Evolutionary conservation across 2,113 vertebrate genomes (phyloP).

Genomic region (Crotalus viridis): DNA sequence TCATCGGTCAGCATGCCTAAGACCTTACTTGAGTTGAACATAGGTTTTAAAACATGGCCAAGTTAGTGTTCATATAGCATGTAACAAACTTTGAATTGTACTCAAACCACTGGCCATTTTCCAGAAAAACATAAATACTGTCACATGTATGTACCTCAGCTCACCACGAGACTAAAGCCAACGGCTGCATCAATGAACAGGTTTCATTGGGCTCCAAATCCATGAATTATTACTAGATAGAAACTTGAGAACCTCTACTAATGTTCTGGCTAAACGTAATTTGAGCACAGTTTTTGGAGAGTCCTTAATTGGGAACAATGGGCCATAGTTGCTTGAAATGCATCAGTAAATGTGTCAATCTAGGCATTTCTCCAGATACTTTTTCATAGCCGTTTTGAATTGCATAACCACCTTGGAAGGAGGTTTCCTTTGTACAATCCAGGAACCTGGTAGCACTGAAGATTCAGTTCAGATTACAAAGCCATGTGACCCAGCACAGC

Average conservation of each 20-base stretch:
- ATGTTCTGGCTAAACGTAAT: background rate
- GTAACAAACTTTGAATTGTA: background rate
- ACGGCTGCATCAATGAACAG: background rate
- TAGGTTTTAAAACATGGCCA: background rate
- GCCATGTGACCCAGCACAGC: background rate
- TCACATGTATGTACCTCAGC: background rate
- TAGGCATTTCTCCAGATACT: background rate
- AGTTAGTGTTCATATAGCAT: background rate
- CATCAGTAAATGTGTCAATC: background rate
- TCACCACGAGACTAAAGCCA: background rate
- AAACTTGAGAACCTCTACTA: background rate
- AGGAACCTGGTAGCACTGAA: constrained; percentile 10
- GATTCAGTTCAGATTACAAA: constrained; percentile 3
- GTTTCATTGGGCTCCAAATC: rapidly evolving
- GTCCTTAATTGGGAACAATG: background rate
- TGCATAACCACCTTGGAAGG: background rate
- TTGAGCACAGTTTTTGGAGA: background rate
- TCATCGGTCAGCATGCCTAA: background rate
- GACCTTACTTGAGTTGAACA: background rate
- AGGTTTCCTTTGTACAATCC: background rate
- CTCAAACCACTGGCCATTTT: background rate
- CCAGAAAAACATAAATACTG: background rate
- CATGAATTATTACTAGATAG: background rate
- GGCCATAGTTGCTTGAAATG: background rate
- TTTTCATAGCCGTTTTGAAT: background rate